A percentile compares a stretch with the other conserved stretches of the same genome.
phyloP scores from a whole-genome alignment of 2,797 vertebrate genomes.

The Parotocinclus haroldoi region DNA sequence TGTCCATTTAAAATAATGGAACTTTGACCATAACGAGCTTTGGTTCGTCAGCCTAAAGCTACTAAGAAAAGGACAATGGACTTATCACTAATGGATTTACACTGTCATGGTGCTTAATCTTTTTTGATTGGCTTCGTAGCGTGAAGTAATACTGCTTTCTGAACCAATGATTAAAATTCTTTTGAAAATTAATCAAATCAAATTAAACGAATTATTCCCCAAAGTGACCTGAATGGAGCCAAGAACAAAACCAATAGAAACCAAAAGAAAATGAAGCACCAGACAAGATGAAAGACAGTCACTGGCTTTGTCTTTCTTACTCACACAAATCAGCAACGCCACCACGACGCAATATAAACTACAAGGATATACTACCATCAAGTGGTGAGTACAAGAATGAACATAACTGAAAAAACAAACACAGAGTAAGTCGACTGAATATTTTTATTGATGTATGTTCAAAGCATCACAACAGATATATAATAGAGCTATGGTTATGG shows the following conservation, averaged over 20 bases:
- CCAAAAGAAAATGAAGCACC: neutral
- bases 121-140: neutral
- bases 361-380: constrained; percentile 11
- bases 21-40: constrained; percentile 5
- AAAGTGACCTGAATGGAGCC: neutral
- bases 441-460: constrained; percentile 34
- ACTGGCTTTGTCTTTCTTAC: neutral
- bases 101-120: constrained; percentile 13
- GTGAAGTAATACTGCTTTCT: neutral
- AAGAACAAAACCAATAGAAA: constrained; percentile 2
- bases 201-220: constrained; percentile 1
- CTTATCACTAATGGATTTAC: constrained; percentile 21
- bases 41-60: constrained; percentile 1
- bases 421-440: constrained; percentile 10
- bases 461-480: constrained; percentile 6
- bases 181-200: neutral
- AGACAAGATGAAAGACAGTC: neutral
- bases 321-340: too few relatives aligned
- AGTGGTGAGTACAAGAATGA: constrained; percentile 11
- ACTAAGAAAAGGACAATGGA: neutral
- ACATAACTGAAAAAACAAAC: neutral
- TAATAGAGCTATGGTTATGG: neutral
- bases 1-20: constrained; percentile 18
- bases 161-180: too few relatives aligned
- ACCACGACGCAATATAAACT: neutral